These are phyloP conservation scores for Reticulitermes speratus DNA, from an alignment of 1,140 invertebrate species.

Conservation along the genomic window DNA sequence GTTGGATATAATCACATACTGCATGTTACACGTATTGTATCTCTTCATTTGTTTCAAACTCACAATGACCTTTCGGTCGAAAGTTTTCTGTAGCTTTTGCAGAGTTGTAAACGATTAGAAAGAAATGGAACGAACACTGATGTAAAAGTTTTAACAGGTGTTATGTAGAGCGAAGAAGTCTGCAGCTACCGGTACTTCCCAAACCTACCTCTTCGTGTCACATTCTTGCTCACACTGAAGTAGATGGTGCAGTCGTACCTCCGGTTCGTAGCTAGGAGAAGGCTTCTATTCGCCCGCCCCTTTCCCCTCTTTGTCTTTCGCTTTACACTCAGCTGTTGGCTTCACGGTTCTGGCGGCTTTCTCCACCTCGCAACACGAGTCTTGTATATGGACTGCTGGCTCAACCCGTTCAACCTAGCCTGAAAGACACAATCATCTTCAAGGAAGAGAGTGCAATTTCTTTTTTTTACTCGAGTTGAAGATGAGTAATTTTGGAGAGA, in stretches of 20 bases:
- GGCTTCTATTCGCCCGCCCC: background rate
- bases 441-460: too few relatives aligned
- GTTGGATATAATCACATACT: too few relatives aligned
- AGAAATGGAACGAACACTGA: too few relatives aligned
- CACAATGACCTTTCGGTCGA: too few relatives aligned
- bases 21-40: too few relatives aligned
- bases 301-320: background rate
- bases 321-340: constrained; percentile 1
- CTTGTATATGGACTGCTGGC: background rate
- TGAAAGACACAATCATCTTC: too few relatives aligned
- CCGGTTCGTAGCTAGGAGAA: background rate
- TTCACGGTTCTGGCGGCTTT: background rate
- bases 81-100: too few relatives aligned
- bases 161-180: too few relatives aligned
- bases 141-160: background rate
- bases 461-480: too few relatives aligned
- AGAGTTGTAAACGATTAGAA: too few relatives aligned
- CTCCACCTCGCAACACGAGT: background rate
- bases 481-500: too few relatives aligned
- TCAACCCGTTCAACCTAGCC: background rate
- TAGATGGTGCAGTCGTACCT: background rate
- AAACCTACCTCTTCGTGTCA: background rate
- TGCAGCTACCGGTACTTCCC: background rate
- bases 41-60: too few relatives aligned
- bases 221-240: background rate